Evolutionary conservation across 2,113 vertebrate genomes (phyloP), one percentile per base, ranked within the genome.

Genomic region (Colinus virginianus): DNA sequence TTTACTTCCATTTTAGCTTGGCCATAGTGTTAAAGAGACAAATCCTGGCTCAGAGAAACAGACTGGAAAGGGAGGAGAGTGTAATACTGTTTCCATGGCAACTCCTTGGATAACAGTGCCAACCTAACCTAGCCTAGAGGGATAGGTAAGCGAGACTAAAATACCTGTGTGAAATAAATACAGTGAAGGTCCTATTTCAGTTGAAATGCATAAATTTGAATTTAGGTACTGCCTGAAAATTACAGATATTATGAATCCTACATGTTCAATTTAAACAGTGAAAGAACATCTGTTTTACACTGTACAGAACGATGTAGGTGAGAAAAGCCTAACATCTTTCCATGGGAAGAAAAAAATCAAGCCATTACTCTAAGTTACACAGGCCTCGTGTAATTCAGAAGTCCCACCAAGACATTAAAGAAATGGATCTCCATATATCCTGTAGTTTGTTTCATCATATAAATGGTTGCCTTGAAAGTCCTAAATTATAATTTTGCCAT

Each of bases 51-150:
- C 77, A 80, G 84, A 95, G 94, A 95, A 96, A 84, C 68, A 95
- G 67, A 36, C 5, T 66, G 90, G 93, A 95, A 88, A 93, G 46
- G 66, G 91, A 95, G 67, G 82, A 93, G 40, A 91, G 88, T 45
- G 51, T 93, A 94, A 96, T 95, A 93, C 59, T 58, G 97, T 98
- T 98, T 96, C 97, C 94, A 98, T 98, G 81, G 97, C 84, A 98
- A 98, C 97, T 62, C 89, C 81, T 80, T 82, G 86, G 94, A 84
- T 96, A 97, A 97, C 82, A 87, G 84, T 93, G 95, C 93, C 93
- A 78, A 84, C 80, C 88, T 97, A 95, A 95, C 80, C 90, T 91
- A 96, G 96, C 93, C 97, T 88, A 83, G 76, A 97, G 95, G 94
- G 81, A 89, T 89, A 97, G 91, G 94, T 96, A 91, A 95, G 78